These are phyloP conservation scores for Drosophila sp. DNA, from an alignment of 1,140 invertebrate genomes.

Conservation along the genomic window DNA sequence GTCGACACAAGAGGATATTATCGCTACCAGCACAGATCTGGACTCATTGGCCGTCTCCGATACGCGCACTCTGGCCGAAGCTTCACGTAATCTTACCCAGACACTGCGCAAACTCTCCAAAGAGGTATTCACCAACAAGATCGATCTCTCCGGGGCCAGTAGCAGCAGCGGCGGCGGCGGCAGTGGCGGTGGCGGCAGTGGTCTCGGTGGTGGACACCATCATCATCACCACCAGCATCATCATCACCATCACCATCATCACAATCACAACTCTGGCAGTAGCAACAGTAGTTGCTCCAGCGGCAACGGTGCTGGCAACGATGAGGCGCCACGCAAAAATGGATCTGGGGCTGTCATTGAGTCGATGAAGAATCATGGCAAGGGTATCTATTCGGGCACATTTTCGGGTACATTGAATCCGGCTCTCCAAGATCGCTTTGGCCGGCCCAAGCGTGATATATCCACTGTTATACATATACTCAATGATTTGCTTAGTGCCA, in stretches of 20 bases:
- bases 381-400: constrained; percentile 93
- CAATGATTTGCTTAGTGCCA: constrained; percentile 95
- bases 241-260: too few species aligned
- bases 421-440: constrained; percentile 95
- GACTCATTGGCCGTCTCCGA: constrained; percentile 84
- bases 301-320: constrained; percentile 31
- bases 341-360: constrained; percentile 94
- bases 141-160: constrained; percentile 83
- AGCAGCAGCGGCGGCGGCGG: constrained; percentile 15
- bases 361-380: constrained; percentile 96
- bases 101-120: constrained; percentile 95
- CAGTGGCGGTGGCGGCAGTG: background rate
- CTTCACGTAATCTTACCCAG: constrained; percentile 95
- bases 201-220: too few species aligned
- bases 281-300: constrained; percentile 8
- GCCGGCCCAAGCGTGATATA: constrained; percentile 95
- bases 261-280: background rate
- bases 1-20: background rate
- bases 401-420: constrained; percentile 95
- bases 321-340: constrained; percentile 83
- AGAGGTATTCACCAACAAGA: constrained; percentile 90
- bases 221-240: too few species aligned
- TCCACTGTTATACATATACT: constrained; percentile 97
- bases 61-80: constrained; percentile 92
- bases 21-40: constrained; percentile 44